Conservation (phyloP, 2,113 vertebrate genomes). For the Eidolon helvum region DNA sequence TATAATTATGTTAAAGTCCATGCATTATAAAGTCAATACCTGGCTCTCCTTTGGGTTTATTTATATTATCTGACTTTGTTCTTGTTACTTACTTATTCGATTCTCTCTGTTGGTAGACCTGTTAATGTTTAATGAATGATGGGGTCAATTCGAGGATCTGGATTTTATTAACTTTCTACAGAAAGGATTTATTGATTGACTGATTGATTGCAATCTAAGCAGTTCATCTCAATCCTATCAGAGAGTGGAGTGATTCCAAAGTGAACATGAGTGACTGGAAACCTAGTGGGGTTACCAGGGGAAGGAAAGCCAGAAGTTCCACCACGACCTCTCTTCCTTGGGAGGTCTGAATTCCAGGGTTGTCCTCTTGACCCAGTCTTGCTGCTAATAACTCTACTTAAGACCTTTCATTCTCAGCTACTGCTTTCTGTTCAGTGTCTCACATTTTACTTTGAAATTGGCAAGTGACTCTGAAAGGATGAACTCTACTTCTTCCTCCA, state of each 20-base stretch:
- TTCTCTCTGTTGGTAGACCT: not conserved
- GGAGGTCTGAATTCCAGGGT: not conserved
- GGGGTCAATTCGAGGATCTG: not conserved
- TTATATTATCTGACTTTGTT: not conserved
- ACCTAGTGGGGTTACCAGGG: not conserved
- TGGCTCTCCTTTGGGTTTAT: not conserved
- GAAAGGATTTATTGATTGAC: not conserved
- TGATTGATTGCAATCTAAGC: too few relatives aligned
- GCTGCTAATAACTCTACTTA: not conserved
- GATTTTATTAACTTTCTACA: not conserved
- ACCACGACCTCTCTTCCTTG: not conserved
- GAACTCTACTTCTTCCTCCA: not conserved
- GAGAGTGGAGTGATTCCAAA: not conserved
- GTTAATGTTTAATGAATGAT: not conserved
- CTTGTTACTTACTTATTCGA: not conserved
- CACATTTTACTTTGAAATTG: not conserved
- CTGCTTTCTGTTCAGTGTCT: not conserved
- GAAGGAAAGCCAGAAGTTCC: not conserved
- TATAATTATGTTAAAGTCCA: not conserved
- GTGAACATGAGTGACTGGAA: not conserved
- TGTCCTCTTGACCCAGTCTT: not conserved
- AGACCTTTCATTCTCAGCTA: not conserved
- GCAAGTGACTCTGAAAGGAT: not conserved
- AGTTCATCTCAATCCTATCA: not conserved
- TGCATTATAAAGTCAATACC: not conserved